phyloP scores from a whole-genome alignment of 2,113 vertebrate genomes.

The Myotis davidii region DNA sequence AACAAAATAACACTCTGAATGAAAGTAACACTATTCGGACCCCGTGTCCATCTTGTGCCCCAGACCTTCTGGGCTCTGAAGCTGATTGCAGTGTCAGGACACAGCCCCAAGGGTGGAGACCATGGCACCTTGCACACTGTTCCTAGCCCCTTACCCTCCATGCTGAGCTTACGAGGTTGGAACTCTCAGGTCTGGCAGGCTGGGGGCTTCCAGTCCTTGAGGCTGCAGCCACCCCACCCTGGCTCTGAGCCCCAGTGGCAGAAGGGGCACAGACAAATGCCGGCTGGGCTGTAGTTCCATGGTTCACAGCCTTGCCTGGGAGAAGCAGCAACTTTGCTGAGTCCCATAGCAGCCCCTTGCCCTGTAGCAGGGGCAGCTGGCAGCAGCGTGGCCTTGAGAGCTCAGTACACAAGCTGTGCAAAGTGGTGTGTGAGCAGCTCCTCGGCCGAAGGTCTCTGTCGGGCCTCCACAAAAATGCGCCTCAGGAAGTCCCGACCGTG shows the following conservation, averaged over 20 bases:
- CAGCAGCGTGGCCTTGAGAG: constrained; percentile 60
- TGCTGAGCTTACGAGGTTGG: constrained; percentile 11
- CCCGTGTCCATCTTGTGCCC: constrained; percentile 17
- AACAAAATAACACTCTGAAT: constrained; percentile 73
- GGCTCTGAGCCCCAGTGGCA: constrained; percentile 27
- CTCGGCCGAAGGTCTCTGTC: constrained; percentile 95
- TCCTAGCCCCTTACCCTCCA: constrained; percentile 2
- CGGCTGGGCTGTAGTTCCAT: constrained; percentile 50
- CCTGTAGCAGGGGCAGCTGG: neutral
- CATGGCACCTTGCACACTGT: neutral
- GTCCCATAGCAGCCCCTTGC: constrained; percentile 49
- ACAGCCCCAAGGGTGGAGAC: neutral
- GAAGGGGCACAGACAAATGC: constrained; percentile 31
- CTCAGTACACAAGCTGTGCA: constrained; percentile 95
- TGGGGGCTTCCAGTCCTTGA: constrained; percentile 59
- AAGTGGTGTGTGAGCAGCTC: constrained; percentile 96
- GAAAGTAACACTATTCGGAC: constrained; percentile 75
- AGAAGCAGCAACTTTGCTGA: constrained; percentile 68
- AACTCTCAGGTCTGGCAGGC: constrained; percentile 53
- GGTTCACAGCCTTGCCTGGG: constrained; percentile 65
- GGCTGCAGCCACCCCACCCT: neutral
- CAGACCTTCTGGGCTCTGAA: neutral
- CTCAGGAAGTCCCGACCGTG: constrained; percentile 94
- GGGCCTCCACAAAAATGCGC: constrained; percentile 96
- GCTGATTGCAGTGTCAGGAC: constrained; percentile 6